Base-by-base conservation (phyloP, 1,140 invertebrate species). In the Camponotus floridanus region DNA sequence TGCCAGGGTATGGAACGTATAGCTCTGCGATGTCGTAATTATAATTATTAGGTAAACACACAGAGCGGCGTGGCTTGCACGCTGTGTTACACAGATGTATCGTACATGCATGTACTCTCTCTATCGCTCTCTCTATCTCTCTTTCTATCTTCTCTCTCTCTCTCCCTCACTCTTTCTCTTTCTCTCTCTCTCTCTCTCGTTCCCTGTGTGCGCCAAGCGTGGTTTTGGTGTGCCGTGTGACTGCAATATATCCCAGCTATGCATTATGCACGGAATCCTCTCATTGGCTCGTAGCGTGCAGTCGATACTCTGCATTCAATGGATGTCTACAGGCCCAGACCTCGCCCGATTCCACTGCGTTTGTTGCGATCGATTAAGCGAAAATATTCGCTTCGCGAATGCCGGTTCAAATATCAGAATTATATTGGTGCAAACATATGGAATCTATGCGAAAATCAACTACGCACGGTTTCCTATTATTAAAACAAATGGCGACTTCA, bases 271-370 rank as follows among this genome's bases (percentile, higher is more conserved):
- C 86, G 87, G 86, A 62, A 91, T 85, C 87, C 91, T 92, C 91
- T 92, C 91, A 92, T 92, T 92, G 91, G 91, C 88, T 86, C 90
- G 88, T 79, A 74, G 64, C 86, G 59, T 87, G 88, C 85, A 90
- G 91, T 91, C 89, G 91, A 92, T 92, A 92, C 84, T 91, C 87
- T 81, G 91, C 90, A 92, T 92, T 92, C 79, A 92, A 92, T 92
- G 74, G 86, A 68, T 91, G 87, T 90, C 85, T 91, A 89, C 88
- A 87, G 76, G 87, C 59, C 45, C 76, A 86, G 55, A 90, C 87
- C 87, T 65, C 83, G 64, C 78, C 61, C 73, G 65, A 61, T 55
- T 55, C 65, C 85, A 76, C 85, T 83, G 86, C 89, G 91, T 91
- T 91, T 91, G 91, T 91, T 89, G 91, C 87, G 83, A 91, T 92